Evolutionary conservation across 2,888 invertebrate genomes (phyloP).

Genomic region (Tetropium fuscum): DNA sequence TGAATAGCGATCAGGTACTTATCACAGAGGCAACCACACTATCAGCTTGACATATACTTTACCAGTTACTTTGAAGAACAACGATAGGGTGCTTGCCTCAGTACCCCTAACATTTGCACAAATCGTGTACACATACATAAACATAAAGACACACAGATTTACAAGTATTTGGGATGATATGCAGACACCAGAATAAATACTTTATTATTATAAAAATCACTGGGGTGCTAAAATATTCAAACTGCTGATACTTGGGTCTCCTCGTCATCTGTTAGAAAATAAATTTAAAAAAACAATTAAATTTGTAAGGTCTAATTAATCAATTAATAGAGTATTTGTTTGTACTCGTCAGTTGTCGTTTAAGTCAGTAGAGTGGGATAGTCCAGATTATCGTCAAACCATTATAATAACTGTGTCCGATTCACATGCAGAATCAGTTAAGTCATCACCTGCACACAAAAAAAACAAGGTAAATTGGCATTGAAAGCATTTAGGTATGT

Average conservation of each 20-base stretch:
- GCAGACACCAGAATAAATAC: constrained; percentile 49
- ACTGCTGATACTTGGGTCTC: constrained; percentile 77
- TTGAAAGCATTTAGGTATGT: too few species aligned
- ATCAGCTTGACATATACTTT: constrained; percentile 22
- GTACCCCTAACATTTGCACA: constrained; percentile 52
- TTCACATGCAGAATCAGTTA: constrained; percentile 53
- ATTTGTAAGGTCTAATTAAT: constrained; percentile 4
- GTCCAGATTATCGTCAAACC: constrained; percentile 54
- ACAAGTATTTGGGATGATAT: constrained; percentile 51
- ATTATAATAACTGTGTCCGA: constrained; percentile 62
- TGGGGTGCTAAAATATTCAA: constrained; percentile 53
- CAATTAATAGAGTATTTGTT: constrained; percentile 11
- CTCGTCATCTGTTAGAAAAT: constrained; percentile 72
- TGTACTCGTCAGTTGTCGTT: constrained; percentile 40
- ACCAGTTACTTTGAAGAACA: background rate
- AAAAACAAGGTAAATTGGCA: constrained; percentile 4
- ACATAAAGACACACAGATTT: constrained; percentile 51
- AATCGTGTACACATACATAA: constrained; percentile 40
- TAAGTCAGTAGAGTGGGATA: constrained; percentile 34
- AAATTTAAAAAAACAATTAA: constrained; percentile 36
- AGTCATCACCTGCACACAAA: constrained; percentile 48
- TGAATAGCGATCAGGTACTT: constrained; percentile 55
- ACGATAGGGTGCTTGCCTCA: constrained; percentile 44
- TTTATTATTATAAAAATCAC: constrained; percentile 47
- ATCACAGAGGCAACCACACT: constrained; percentile 46